phyloP scores from a whole-genome alignment of 2,113 vertebrate genomes.

The Protobothrops flavoviridis region DNA sequence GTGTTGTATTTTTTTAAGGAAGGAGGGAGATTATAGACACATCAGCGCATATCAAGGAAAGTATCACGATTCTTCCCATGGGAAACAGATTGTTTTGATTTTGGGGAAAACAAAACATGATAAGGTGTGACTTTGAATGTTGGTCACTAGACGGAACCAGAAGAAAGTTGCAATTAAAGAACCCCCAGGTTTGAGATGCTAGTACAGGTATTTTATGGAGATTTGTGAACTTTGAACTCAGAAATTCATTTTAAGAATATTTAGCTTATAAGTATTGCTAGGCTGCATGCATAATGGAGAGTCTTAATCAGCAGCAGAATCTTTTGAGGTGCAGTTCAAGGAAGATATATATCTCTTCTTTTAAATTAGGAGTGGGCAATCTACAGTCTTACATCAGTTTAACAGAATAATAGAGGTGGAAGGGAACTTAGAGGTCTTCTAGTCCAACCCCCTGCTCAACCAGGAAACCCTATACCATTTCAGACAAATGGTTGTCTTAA shows the following conservation, averaged over 20 bases:
- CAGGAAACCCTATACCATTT: background rate
- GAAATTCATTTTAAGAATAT: background rate
- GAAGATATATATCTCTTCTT: background rate
- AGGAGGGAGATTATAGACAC: background rate
- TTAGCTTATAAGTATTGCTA: background rate
- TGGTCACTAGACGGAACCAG: background rate
- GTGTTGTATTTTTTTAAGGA: background rate
- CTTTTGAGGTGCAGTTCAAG: background rate
- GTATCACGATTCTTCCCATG: background rate
- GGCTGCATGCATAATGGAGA: background rate
- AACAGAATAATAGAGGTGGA: background rate
- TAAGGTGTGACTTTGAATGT: background rate
- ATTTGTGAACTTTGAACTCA: background rate
- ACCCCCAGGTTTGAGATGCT: background rate
- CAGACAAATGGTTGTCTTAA: background rate
- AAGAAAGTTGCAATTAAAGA: background rate
- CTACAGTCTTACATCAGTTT: background rate
- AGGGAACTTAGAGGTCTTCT: background rate
- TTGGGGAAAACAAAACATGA: background rate
- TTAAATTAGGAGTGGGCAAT: background rate
- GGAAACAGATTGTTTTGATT: background rate
- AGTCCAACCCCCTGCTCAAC: background rate
- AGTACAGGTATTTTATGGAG: background rate
- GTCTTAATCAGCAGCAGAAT: background rate
- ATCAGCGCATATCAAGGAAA: background rate